Evolutionary conservation across 2,888 invertebrate species (phyloP).

Genomic region (Shargacucullia verbasci): DNA sequence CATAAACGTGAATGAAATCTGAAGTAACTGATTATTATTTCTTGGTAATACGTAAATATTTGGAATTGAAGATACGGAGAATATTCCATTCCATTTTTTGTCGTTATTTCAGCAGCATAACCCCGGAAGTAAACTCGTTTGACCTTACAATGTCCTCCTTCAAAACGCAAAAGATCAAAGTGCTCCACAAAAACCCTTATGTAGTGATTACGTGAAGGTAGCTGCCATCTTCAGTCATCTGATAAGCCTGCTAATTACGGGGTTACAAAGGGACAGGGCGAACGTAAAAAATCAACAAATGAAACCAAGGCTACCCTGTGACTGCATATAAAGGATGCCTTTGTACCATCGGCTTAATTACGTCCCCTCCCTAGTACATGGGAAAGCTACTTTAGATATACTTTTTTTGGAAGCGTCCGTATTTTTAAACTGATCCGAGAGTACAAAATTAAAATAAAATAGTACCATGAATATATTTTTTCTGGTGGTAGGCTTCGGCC

Average conservation of each 20-base stretch:
- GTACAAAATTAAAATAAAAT: too few relatives aligned
- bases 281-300: slow-evolving; percentile 24
- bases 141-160: not conserved
- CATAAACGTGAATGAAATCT: too few relatives aligned
- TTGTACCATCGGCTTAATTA: slow-evolving; percentile 14
- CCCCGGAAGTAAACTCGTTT: slow-evolving; percentile 7
- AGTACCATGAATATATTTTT: too few relatives aligned
- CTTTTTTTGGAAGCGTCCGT: too few relatives aligned
- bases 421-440: too few relatives aligned
- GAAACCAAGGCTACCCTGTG: not conserved
- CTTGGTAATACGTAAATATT: too few relatives aligned
- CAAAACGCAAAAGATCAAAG: slow-evolving; percentile 41
- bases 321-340: slow-evolving; percentile 12
- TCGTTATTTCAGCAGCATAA: not conserved
- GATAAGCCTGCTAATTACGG: slow-evolving; percentile 52
- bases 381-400: not conserved
- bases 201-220: slow-evolving; percentile 32
- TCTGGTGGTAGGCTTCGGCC: too few relatives aligned
- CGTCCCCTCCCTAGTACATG: not conserved
- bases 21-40: too few relatives aligned
- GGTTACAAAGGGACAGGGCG: slow-evolving; percentile 27
- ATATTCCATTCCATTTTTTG: too few relatives aligned
- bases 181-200: slow-evolving; percentile 25
- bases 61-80: too few relatives aligned
- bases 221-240: slow-evolving; percentile 47